These are phyloP conservation scores for Campoletis raptor DNA, from an alignment of 2,888 invertebrate genomes.

Conservation along the genomic window DNA sequence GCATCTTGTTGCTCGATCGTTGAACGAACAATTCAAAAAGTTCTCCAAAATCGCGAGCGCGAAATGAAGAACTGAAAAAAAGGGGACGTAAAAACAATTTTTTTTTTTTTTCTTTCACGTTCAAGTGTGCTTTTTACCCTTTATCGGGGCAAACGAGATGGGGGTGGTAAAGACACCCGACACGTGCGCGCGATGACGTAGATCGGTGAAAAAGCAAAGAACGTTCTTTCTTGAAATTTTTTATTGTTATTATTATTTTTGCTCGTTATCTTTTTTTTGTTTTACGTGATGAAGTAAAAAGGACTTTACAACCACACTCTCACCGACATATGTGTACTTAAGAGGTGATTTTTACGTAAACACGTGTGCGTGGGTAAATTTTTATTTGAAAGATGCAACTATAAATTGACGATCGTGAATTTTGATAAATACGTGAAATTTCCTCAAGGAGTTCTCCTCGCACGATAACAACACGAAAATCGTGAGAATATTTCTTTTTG, in stretches of 20 bases:
- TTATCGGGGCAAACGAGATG: not conserved
- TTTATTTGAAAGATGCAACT: not conserved
- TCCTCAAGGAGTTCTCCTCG: not conserved
- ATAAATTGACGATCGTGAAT: not conserved
- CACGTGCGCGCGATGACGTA: conserved; percentile 60
- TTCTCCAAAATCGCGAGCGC: not conserved
- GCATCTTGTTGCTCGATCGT: not conserved
- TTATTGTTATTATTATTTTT: not conserved
- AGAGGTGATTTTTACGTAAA: not conserved
- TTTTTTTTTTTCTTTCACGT: not conserved
- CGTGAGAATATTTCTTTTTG: not conserved
- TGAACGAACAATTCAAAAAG: not conserved
- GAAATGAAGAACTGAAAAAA: not conserved
- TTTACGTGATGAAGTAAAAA: not conserved
- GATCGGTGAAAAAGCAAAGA: not conserved
- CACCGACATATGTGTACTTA: not conserved
- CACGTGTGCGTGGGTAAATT: not conserved
- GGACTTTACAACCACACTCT: not conserved
- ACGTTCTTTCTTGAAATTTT: not conserved
- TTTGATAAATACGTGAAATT: not conserved
- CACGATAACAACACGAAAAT: not conserved
- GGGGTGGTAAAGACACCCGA: conserved; percentile 13
- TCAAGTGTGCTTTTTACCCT: conserved; percentile 16
- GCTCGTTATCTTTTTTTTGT: not conserved
- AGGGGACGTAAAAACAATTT: not conserved